Evolutionary conservation across 2,797 vertebrate species (phyloP).

Genomic region (Jordanella pulchra): DNA sequence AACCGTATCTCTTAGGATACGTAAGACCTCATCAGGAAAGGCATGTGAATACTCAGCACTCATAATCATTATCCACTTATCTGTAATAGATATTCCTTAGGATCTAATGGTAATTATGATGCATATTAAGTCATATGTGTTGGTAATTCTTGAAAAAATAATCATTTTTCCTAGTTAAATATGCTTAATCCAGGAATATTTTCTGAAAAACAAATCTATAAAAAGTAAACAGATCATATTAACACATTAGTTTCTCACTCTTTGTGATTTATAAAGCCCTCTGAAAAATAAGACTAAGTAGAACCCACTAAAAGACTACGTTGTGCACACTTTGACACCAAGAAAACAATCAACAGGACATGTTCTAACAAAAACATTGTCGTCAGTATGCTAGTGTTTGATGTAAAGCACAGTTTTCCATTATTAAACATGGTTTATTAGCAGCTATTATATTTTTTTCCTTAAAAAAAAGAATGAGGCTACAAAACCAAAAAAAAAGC

Average conservation of each 20-base stretch:
- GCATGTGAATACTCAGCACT: conserved; percentile 38
- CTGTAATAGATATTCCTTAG: conserved; percentile 28
- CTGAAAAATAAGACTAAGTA: neutral
- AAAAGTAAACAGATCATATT: neutral
- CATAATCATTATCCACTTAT: conserved; percentile 42
- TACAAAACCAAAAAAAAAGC: neutral
- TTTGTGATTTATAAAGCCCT: too few species aligned
- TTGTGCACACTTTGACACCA: neutral
- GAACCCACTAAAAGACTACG: neutral
- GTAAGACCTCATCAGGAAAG: conserved; percentile 15
- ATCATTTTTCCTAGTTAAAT: neutral
- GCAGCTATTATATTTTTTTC: neutral
- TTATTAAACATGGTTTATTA: neutral
- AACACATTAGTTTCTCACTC: neutral
- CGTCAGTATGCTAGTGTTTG: neutral
- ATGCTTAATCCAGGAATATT: neutral
- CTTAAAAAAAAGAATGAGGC: neutral
- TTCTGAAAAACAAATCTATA: neutral
- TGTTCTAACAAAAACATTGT: neutral
- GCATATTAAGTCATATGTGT: conserved; percentile 42
- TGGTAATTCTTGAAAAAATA: neutral
- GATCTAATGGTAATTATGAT: conserved; percentile 1
- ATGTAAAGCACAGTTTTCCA: neutral
- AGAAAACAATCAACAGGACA: neutral
- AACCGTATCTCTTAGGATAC: conserved; percentile 24